phyloP scores from a whole-genome alignment of 2,888 invertebrate species.

The Troides aeacus region DNA sequence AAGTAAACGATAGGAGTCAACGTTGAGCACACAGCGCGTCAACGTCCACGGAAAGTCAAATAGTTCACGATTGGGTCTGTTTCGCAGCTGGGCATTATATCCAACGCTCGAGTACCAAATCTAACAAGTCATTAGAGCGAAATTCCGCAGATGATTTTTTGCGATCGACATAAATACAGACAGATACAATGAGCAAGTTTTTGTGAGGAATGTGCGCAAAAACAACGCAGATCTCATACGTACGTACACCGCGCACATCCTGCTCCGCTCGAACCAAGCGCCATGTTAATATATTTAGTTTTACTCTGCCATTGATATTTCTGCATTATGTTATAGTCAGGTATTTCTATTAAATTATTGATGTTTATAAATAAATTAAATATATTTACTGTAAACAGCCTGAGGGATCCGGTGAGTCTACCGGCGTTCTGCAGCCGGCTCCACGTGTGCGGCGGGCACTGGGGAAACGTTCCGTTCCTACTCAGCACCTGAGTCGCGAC shows the following conservation, averaged over 20 bases:
- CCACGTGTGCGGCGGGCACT: constrained; percentile 76
- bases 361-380: constrained; percentile 11
- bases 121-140: constrained; percentile 71
- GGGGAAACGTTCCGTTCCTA: constrained; percentile 76
- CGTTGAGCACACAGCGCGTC: neutral
- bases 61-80: constrained; percentile 34
- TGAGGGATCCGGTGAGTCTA: constrained; percentile 65
- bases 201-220: constrained; percentile 74
- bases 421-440: constrained; percentile 68
- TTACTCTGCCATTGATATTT: neutral
- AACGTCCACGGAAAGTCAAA: constrained; percentile 13
- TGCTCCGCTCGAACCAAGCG: constrained; percentile 52
- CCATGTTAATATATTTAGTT: constrained; percentile 32
- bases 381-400: constrained; percentile 68
- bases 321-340: neutral
- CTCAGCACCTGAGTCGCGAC: constrained; percentile 74
- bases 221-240: constrained; percentile 48
- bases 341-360: neutral
- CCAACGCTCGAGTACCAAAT: constrained; percentile 64
- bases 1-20: neutral
- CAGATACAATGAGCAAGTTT: constrained; percentile 64
- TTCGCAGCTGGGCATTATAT: constrained; percentile 59
- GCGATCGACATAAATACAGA: constrained; percentile 58
- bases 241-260: constrained; percentile 55
- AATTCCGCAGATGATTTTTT: constrained; percentile 68